phyloP scores from a whole-genome alignment of 2,113 vertebrate species.

The Sigmodon hispidus region DNA sequence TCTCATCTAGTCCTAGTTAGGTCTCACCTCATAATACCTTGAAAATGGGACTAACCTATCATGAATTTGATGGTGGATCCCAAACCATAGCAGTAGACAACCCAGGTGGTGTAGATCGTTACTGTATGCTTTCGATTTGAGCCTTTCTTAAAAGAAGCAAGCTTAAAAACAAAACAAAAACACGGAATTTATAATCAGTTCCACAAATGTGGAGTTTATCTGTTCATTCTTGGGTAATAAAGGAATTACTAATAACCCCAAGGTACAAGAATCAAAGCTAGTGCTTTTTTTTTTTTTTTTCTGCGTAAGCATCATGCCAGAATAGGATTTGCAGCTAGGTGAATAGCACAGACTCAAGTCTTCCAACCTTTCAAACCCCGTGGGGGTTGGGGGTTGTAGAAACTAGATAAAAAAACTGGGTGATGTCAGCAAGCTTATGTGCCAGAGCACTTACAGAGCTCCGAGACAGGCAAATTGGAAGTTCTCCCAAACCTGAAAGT shows the following conservation, averaged over 20 bases:
- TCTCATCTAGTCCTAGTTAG: neutral
- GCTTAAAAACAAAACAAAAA: neutral
- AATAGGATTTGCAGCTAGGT: neutral
- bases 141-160: neutral
- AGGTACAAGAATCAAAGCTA: slow-evolving; percentile 16
- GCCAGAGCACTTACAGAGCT: slow-evolving; percentile 69
- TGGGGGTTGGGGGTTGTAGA: neutral
- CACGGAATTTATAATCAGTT: neutral
- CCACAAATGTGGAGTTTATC: slow-evolving; percentile 6
- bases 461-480: slow-evolving; percentile 24
- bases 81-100: neutral
- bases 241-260: neutral
- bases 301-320: slow-evolving; percentile 35
- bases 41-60: neutral
- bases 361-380: slow-evolving; percentile 51
- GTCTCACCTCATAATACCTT: neutral
- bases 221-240: neutral
- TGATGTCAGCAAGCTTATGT: slow-evolving; percentile 48
- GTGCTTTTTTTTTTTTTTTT: neutral
- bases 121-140: neutral
- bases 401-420: neutral
- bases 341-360: slow-evolving; percentile 19
- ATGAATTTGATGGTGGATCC: neutral
- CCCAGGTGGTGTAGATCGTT: neutral
- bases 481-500: slow-evolving; percentile 27